phyloP scores from a whole-genome alignment of 30 jellyfish, hydroid and myxozoan species.

The Pelagia noctiluca region DNA sequence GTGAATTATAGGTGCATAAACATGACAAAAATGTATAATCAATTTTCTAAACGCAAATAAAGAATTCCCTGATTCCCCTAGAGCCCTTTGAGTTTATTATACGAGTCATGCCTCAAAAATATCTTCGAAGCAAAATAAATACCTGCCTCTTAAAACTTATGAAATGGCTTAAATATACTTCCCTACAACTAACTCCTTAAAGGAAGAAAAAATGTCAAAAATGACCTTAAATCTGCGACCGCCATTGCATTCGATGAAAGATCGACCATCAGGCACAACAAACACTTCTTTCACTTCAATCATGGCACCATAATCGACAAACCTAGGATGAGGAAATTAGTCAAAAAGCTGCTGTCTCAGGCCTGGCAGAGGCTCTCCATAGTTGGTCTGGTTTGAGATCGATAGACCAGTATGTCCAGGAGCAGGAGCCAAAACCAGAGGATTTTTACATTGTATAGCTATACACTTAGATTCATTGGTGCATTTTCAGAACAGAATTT shows the following conservation, averaged over 20 bases:
- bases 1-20: not conserved
- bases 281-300: conserved; percentile 68
- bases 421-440: not conserved
- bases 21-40: not conserved
- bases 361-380: not conserved
- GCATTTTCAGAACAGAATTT: not conserved
- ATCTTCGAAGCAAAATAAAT: not conserved
- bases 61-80: not conserved
- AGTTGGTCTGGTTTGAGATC: not conserved
- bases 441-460: not conserved
- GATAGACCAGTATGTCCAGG: not conserved
- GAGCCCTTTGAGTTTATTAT: not conserved
- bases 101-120: not conserved
- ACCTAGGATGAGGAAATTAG: conserved; percentile 43
- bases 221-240: conserved; percentile 93
- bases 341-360: not conserved
- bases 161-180: too few species aligned
- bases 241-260: conserved; percentile 76
- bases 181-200: too few species aligned
- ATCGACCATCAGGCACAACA: conserved; percentile 85
- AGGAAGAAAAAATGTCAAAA: not conserved
- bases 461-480: not conserved
- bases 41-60: not conserved
- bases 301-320: conserved; percentile 85
- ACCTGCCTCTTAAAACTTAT: not conserved